Percentiles rank a stretch among this genome's conserved stretches.
Conservation (phyloP, 2,888 invertebrate species). For the Nebria salina region DNA sequence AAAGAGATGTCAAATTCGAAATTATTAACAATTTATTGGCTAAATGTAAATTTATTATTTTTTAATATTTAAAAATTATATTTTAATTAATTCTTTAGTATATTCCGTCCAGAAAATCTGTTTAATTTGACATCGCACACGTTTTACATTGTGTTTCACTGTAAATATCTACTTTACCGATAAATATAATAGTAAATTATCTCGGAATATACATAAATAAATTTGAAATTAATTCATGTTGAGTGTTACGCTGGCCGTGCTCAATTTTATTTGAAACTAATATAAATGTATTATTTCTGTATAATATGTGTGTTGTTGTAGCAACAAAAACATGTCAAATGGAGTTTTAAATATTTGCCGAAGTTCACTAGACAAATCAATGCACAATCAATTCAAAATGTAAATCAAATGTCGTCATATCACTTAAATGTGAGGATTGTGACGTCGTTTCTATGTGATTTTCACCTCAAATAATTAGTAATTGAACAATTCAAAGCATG, state of each 20-base stretch:
- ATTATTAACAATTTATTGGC: neutral
- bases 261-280: neutral
- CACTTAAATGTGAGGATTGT: neutral
- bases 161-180: neutral
- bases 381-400: neutral
- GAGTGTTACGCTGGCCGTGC: neutral
- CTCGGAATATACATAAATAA: neutral
- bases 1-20: neutral
- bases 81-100: neutral
- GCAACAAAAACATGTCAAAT: neutral
- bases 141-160: neutral
- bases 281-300: slow-evolving; percentile 1
- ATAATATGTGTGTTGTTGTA: neutral
- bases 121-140: neutral
- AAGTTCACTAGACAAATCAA: neutral
- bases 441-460: neutral
- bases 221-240: neutral
- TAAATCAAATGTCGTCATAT: neutral
- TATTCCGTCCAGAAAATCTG: neutral
- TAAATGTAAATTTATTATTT: neutral
- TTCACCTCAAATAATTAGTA: neutral
- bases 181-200: neutral
- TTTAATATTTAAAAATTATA: neutral
- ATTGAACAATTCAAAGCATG: neutral
- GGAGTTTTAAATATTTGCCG: neutral